These are phyloP conservation scores for Cynopterus sphinx DNA, from an alignment of 2,797 vertebrate genomes.

Conservation along the genomic window DNA sequence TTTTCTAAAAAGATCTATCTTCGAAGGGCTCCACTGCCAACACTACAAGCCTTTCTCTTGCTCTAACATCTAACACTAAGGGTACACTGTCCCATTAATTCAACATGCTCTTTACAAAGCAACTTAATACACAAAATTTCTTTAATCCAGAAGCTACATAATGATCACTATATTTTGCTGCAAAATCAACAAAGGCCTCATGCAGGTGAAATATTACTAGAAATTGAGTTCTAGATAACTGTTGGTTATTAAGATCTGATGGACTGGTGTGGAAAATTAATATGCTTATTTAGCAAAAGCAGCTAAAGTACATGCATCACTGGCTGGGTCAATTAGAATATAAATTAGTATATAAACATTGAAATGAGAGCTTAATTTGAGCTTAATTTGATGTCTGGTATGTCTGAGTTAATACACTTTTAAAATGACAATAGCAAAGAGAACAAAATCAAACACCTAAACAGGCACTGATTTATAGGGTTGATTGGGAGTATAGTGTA, in stretches of 20 bases:
- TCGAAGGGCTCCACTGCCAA: conserved; percentile 69
- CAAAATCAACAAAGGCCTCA: conserved; percentile 77
- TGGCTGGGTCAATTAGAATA: conserved; percentile 72
- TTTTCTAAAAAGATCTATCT: conserved; percentile 74
- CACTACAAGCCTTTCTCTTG: conserved; percentile 59
- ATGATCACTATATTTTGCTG: conserved; percentile 76
- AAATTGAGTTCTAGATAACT: conserved; percentile 72
- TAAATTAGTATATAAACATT: conserved; percentile 80
- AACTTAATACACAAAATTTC: conserved; percentile 54
- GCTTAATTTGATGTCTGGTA: conserved; percentile 82
- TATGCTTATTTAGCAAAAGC: conserved; percentile 78
- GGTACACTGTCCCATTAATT: conserved; percentile 56
- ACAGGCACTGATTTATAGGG: conserved; percentile 60
- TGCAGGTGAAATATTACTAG: conserved; percentile 77
- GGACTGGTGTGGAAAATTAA: conserved; percentile 77
- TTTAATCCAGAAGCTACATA: conserved; percentile 77
- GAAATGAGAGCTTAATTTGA: conserved; percentile 82
- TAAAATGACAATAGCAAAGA: conserved; percentile 76
- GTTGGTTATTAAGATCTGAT: conserved; percentile 70
- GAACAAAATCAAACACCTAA: conserved; percentile 78
- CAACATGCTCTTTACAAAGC: conserved; percentile 77
- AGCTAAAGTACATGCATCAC: conserved; percentile 75
- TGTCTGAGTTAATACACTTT: conserved; percentile 78
- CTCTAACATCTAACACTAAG: conserved; percentile 76
- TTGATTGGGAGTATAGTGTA: conserved; percentile 42